phyloP scores from a whole-genome alignment of 37 sponge, comb jelly and placozoan genomes.

The Dysidea cf. avara region DNA sequence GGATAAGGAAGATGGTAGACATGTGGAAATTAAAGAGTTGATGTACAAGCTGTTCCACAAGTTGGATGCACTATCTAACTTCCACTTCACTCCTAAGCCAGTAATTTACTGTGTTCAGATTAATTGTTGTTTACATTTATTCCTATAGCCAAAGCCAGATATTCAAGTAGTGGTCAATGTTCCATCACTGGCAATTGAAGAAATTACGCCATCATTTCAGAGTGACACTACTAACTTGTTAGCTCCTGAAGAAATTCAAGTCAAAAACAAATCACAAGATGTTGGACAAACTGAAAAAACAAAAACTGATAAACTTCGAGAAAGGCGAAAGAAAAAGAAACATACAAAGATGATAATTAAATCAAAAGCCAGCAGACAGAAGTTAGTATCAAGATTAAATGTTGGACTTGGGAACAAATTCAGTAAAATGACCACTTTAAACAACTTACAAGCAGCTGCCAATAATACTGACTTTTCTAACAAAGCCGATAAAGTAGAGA shows the following conservation, averaged over 20 bases:
- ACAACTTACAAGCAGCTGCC: slow-evolving; percentile 25
- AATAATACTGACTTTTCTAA: background rate
- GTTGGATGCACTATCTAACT: slow-evolving; percentile 96
- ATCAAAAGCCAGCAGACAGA: slow-evolving; percentile 30
- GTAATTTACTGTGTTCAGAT: slow-evolving; percentile 34
- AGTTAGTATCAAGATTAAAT: slow-evolving; percentile 36
- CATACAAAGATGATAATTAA: slow-evolving; percentile 35
- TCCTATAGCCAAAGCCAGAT: slow-evolving; percentile 62
- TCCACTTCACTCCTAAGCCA: slow-evolving; percentile 93
- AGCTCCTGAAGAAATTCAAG: slow-evolving; percentile 84
- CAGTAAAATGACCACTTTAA: slow-evolving; percentile 32
- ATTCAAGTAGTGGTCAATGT: slow-evolving; percentile 72
- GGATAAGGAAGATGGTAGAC: slow-evolving; percentile 57
- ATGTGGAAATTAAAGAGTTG: slow-evolving; percentile 61
- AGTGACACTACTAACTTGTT: slow-evolving; percentile 58
- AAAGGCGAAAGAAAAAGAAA: slow-evolving; percentile 60
- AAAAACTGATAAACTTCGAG: slow-evolving; percentile 48
- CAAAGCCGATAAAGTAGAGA: slow-evolving; percentile 15
- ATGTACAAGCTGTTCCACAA: slow-evolving; percentile 82
- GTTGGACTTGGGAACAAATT: slow-evolving; percentile 64
- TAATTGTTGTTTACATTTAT: background rate
- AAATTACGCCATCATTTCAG: slow-evolving; percentile 62
- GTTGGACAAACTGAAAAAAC: slow-evolving; percentile 66
- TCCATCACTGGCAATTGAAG: slow-evolving; percentile 80
- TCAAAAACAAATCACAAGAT: slow-evolving; percentile 5